phyloP scores from a whole-genome alignment of 2,888 invertebrate species.

The Lysandra bellargus region DNA sequence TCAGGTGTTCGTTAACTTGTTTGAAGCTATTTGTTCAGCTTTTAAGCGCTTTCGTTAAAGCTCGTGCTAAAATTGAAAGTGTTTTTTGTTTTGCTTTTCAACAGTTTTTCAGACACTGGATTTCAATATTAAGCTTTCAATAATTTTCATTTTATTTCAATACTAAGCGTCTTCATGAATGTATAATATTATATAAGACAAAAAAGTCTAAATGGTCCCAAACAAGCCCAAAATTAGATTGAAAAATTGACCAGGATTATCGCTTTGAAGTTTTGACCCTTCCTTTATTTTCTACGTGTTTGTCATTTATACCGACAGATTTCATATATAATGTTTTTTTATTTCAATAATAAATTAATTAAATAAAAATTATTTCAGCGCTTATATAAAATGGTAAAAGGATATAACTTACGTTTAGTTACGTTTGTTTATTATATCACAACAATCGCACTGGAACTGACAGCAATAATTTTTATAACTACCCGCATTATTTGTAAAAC shows the following conservation, averaged over 20 bases:
- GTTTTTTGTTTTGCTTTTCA: neutral
- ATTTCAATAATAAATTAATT: too few relatives aligned
- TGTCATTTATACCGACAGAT: too few relatives aligned
- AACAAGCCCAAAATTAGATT: too few relatives aligned
- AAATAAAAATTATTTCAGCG: neutral
- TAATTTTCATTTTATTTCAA: too few relatives aligned
- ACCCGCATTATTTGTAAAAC: neutral
- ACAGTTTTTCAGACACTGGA: neutral
- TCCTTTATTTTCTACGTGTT: neutral
- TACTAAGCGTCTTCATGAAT: neutral
- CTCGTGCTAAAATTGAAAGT: neutral
- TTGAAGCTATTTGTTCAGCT: slow-evolving; percentile 15
- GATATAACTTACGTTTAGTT: neutral
- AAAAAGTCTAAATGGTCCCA: too few relatives aligned
- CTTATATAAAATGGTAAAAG: neutral
- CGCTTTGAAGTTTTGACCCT: neutral
- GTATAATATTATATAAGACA: too few relatives aligned
- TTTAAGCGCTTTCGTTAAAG: slow-evolving; percentile 11
- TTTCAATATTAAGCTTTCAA: neutral
- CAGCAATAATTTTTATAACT: neutral
- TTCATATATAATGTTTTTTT: too few relatives aligned
- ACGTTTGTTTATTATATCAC: neutral
- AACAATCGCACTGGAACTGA: neutral
- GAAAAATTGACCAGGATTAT: too few relatives aligned
- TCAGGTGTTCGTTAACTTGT: slow-evolving; percentile 21